A percentile compares a stretch with the other conserved stretches of the same genome.
These are phyloP conservation scores for Eupeodes corollae DNA, from an alignment of 1,140 invertebrate species.

Conservation along the genomic window DNA sequence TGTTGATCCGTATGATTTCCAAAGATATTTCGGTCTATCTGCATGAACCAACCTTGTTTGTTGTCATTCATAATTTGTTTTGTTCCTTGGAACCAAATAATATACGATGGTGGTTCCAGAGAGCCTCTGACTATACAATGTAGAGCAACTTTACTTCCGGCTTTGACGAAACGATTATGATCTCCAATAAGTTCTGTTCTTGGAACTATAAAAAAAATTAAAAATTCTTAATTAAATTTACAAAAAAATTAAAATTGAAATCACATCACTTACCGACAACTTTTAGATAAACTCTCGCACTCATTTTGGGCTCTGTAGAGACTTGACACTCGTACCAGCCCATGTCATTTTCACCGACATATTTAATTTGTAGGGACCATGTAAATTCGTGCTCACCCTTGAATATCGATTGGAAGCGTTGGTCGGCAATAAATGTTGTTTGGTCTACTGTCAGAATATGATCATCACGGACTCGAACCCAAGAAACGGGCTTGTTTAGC, in stretches of 20 bases:
- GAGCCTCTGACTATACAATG: slow-evolving; percentile 48
- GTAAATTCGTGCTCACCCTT: slow-evolving; percentile 64
- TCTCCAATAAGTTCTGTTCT: slow-evolving; percentile 49
- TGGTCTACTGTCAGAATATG: slow-evolving; percentile 81
- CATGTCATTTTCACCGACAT: slow-evolving; percentile 44
- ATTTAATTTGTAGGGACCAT: slow-evolving; percentile 79
- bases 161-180: slow-evolving; percentile 46
- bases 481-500: slow-evolving; percentile 82
- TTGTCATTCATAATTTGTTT: slow-evolving; percentile 40
- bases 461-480: slow-evolving; percentile 74
- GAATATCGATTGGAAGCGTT: slow-evolving; percentile 70
- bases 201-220: slow-evolving; percentile 37
- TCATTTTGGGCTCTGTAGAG: slow-evolving; percentile 57
- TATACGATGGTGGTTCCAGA: slow-evolving; percentile 47
- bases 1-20: slow-evolving; percentile 30
- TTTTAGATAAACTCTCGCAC: slow-evolving; percentile 52
- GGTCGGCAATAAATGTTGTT: slow-evolving; percentile 75
- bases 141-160: slow-evolving; percentile 46
- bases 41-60: slow-evolving; percentile 30
- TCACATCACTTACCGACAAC: slow-evolving; percentile 48
- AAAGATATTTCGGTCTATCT: slow-evolving; percentile 32
- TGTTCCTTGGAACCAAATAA: slow-evolving; percentile 59
- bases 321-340: slow-evolving; percentile 66
- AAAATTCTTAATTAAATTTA: not conserved
- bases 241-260: not conserved